Evolutionary conservation across 2,113 vertebrate species (phyloP), one percentile per base, ranked within the genome.

Genomic region (Otus sunia): DNA sequence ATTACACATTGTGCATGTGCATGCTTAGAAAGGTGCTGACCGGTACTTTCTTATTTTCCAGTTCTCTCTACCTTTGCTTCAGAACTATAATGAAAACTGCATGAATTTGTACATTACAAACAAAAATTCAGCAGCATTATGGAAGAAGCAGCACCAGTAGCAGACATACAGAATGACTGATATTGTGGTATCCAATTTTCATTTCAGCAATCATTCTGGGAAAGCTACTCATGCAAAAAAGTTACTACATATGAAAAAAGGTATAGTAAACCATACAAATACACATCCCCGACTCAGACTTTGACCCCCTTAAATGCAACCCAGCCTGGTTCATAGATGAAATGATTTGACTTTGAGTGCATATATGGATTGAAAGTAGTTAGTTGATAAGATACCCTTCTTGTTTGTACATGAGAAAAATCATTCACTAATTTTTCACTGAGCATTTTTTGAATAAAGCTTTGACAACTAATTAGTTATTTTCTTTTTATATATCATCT

Each of bases 401-500:
- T 45, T 55, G 41, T 77, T 68, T 82, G 14, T 32, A 30, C 37
- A 81, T 63, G 52, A 88, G 73, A 72, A 82, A 95, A 90, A 93
- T 41, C 4, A 59, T 22, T 19, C 75, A 36, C 79, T 39, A 4
- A 36, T 74, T 93, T 95, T 92, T 56, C 59, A 41, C 32, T 29
- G 15, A 67, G 41, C 15, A 53, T 58, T 74, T 96, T 83, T 92
- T 37, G 77, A 94, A 85, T 50, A 78, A 88, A 92, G 68, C 53
- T 92, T 78, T 92, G 87, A 74, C 56, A 93, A 58, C 79, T 95
- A 90, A 95, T 92, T 91, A 90, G 41, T 56, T 92, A 91, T 92
- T 87, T 92, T 69, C 56, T 94, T 96, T 90, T 91, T 75, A 76
- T 87, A 96, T 39, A 92, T 66, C 67, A 90, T 94, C 78, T 93